Base-by-base conservation (phyloP, 1,140 invertebrate genomes). In the Aphelenchoides fujianensis region DNA sequence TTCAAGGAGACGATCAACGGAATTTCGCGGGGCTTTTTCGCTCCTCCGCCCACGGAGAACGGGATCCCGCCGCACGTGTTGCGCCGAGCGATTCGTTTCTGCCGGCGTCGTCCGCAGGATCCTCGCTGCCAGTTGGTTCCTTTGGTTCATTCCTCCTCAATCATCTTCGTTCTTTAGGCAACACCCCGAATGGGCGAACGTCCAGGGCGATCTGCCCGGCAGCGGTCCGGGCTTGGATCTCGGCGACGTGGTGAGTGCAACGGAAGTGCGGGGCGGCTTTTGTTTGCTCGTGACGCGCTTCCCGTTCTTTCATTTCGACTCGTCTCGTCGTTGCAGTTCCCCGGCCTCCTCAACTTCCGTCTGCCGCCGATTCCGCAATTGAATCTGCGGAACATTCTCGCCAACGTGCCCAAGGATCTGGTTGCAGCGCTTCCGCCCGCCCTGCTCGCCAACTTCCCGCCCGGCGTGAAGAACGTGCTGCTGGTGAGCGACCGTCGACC, bases 31-130 rank as follows among this genome's bases (percentile, higher is more conserved):
- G 5, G 27, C 12, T 71, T 54, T 37, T 54, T 63, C 52, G 72
- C 69, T 34, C 72, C 69, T 23, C 59, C 52, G 62, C 69, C 63
- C 3, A 48, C 62, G 12, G 59, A 71, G 35, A 31, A 52, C 7
- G 34, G 37, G 1, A 59, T 70, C 68, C 72, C 72, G 23, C 73
- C 73, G n/a, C 72, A 71, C n/a, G 53, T 64, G 9, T 35, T 67
- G 23, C 62, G 69, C 34, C 30, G 69, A 30, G 27, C 59, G 1
- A 52, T 67, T 48, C 31, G 72, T 36, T 73, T 71, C 54, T 71
- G 71, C 34, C 16, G 27, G 1, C n/a, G 57, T 53, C 36, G 34
- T 54, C 70, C 68, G 23, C 52, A 41, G 36, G 31, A 55, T 72
- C 70, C 70, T 16, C 70, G 30, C 27, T 72, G 70, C 48, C 19